Base-by-base conservation (phyloP, 2,888 invertebrate genomes). In the Calameuta pallipes region DNA sequence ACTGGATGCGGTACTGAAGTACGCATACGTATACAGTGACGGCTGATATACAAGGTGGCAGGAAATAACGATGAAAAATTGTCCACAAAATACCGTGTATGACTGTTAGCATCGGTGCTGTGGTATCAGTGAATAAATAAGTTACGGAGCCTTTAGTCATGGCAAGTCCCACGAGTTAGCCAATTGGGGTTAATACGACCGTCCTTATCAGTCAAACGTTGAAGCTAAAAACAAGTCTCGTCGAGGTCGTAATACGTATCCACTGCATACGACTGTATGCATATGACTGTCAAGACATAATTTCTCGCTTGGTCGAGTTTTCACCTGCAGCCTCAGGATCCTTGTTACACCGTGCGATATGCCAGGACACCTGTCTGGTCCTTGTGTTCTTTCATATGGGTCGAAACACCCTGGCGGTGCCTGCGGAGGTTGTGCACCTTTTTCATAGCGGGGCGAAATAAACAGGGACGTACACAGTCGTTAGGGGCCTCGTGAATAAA, bases 261-360 rank as follows among this genome's bases (percentile, higher is more conserved):
- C 23, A 56, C 23, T 56, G 23, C 9, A 9, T 56, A 56, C 23
- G 23, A 56, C 56, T 1, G 0, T 56, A 23, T 9, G 23, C 1
- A 23, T 56, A 56, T 2, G 23, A 15, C 56, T 56, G 23, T 23
- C 83, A 85, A 83, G 84, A 81, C 82, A 82, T 84, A 85, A 88
- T 89, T 89, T 87, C 81, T 81, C 85, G 89, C 84, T 87, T 81
- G 83, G 83, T 77, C 84, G 85, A 83, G 68, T 81, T 86, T 84
- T 84, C 85, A 86, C 86, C 87, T 85, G 87, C 56, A 23, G 23
- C 9, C 41, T 23, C 23, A 56, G 56, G 56, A 9, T 56, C 9
- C 74, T 74, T 34, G 36, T 74, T 74, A n/a, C n/a, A 35, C 31
- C 30, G 71, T 30, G 34, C 71, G 15, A 34, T 71, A 30, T 31